Evolutionary conservation across 2,888 invertebrate species (phyloP), one percentile per base, ranked within the genome.

Genomic region (Smittia sp.): DNA sequence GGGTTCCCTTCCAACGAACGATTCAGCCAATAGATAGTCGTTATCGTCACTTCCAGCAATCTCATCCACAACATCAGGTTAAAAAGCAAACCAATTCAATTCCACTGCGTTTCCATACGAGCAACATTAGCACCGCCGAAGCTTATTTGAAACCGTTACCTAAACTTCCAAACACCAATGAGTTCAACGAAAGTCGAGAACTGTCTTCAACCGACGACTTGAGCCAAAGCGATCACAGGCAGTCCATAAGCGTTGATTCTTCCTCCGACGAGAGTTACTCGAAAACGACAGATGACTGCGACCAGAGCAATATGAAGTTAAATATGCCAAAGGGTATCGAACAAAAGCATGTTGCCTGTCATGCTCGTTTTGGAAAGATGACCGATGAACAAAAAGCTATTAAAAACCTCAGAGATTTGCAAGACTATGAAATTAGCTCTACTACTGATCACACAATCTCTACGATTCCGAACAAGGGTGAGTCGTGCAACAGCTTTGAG

Each of bases 251-350:
- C 79, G 88, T 92, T 76, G 69, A 69, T 27, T 91, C 91, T 80
- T 92, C 92, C 73, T 93, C 92, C 0, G 92, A 93, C 79, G 93
- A 93, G 81, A 92, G 92, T 81, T 92, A 91, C 79, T 91, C 91
- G 54, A 86, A 92, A 77, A 92, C 92, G 2, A 92, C 91, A 0
- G 90, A 91, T 78, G 92, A 88, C 76, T 87, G 79, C 67, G 82
- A 81, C 27, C 79, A 80, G 13, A 73, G 85, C n/a, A 68, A 73
- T 66, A 46, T 67, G 13, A 66, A 39, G 11, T 27, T 74, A 22
- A 80, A 81, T 69, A 81, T 81, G 38, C 81, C 80, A 6, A 66
- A 79, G 78, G 52, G 75, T 76, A 65, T 76, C 74, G 39, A 78
- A 78, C 25, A 79, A 79, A 66, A 72, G 79, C 27, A 68, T 32